Base-by-base conservation (phyloP, 2,888 invertebrate species). In the Pocota personata region DNA sequence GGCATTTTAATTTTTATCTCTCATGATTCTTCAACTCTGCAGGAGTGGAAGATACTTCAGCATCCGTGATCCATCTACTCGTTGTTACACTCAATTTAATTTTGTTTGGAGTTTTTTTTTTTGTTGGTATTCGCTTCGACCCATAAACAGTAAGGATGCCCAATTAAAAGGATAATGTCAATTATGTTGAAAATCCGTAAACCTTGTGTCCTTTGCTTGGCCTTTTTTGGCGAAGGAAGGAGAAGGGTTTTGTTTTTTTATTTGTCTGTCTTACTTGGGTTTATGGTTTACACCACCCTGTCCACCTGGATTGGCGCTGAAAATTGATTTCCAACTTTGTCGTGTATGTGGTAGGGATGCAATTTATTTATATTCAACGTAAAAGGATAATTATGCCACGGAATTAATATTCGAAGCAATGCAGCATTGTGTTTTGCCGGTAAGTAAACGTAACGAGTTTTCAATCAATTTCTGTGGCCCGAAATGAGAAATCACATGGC, bases 81-180 rank as follows among this genome's bases (percentile, higher is more conserved):
- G 16, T 27, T 50, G 37, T 8, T 60, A 40, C 27, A 60, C 50
- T 60, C 37, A 50, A 66, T 66, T 62, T 37, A 2, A n/a, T 55
- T 64, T 55, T 14, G 35, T 35, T 71, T 62, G 32, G 37, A 12
- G 10, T 10, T 19, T 43, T 55, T 69, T 37, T 55, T 24, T 43
- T 37, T 72, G 27, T 32, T 27, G n/a, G n/a, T 40, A 8, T 27
- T 48, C 46, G 40, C 52, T 24, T 60, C 30, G 8, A 62, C 76
- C 55, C n/a, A 10, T 48, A 40, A 64, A 76, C 57, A 32, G 57
- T 50, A 58, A 43, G 48, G 30, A 64, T 55, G 76, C 43, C 69
- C 62, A 82, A 76, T 82, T 76, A 76, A 76, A 82, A 64, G 82
- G 69, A 82, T 82, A 71, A 76, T 82, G 69, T 50, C 58, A 64